A percentile compares a stretch with the other conserved stretches of the same genome.
Evolutionary conservation across 1,140 invertebrate species (phyloP).

Genomic region (Physella acuta): DNA sequence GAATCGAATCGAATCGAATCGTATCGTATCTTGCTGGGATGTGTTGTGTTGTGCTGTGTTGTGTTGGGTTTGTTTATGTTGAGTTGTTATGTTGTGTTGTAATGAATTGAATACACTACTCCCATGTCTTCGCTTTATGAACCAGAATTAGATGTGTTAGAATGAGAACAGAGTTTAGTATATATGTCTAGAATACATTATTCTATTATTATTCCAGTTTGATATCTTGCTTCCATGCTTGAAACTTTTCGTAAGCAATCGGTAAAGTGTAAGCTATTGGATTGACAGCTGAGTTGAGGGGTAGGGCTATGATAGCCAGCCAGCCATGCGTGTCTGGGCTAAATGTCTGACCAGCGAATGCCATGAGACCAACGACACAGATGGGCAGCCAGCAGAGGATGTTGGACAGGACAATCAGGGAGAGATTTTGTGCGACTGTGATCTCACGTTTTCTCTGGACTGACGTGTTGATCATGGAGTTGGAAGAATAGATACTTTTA

Average conservation of each 20-base stretch:
- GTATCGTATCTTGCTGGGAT: background rate
- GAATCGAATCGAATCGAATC: background rate
- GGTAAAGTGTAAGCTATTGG: conserved; percentile 34
- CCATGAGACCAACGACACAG: conserved; percentile 36
- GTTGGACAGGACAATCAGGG: conserved; percentile 34
- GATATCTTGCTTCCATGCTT: too few relatives aligned
- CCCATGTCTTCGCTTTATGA: too few relatives aligned
- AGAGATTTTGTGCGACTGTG: conserved; percentile 33
- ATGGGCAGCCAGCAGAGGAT: conserved; percentile 42
- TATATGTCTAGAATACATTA: too few relatives aligned
- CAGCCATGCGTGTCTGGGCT: conserved; percentile 31
- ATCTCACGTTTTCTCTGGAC: conserved; percentile 29
- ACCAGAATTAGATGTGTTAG: too few relatives aligned
- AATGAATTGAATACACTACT: too few relatives aligned
- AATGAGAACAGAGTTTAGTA: too few relatives aligned
- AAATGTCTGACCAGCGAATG: conserved; percentile 25
- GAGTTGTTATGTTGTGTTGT: too few relatives aligned
- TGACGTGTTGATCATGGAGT: conserved; percentile 23
- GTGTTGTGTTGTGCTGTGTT: too few relatives aligned
- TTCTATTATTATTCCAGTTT: too few relatives aligned
- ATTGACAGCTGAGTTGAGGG: conserved; percentile 36
- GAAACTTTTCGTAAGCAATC: too few relatives aligned
- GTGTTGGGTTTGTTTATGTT: too few relatives aligned
- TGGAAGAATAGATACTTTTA: background rate
- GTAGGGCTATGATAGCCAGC: conserved; percentile 31